Evolutionary conservation across 1,140 invertebrate species (phyloP).

Genomic region (Macrotrachela quadricornifera): DNA sequence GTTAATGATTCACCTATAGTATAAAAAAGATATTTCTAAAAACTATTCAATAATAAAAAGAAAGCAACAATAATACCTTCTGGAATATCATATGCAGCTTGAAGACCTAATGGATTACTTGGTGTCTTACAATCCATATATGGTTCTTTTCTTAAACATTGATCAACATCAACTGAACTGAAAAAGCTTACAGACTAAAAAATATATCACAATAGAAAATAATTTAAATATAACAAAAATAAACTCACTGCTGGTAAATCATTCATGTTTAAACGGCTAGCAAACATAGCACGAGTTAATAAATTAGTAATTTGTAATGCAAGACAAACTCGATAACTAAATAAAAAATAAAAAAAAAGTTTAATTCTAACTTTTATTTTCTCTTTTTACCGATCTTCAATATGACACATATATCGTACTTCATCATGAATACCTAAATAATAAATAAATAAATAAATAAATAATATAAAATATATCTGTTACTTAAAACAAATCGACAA

Average conservation of each 20-base stretch:
- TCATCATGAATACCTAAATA: slow-evolving; percentile 88
- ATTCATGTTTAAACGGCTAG: slow-evolving; percentile 52
- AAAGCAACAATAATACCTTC: slow-evolving; percentile 32
- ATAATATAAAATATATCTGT: background rate
- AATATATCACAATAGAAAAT: slow-evolving; percentile 19
- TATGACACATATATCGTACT: slow-evolving; percentile 64
- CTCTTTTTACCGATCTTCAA: slow-evolving; percentile 38
- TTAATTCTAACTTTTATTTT: slow-evolving; percentile 22
- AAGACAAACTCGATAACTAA: slow-evolving; percentile 56
- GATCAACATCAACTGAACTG: slow-evolving; percentile 78
- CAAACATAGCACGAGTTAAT: slow-evolving; percentile 68
- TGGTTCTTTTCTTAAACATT: slow-evolving; percentile 73
- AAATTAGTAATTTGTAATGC: slow-evolving; percentile 86
- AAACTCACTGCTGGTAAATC: slow-evolving; percentile 43
- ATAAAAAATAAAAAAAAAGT: background rate
- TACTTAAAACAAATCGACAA: slow-evolving; percentile 47
- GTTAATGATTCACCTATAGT: too few relatives aligned
- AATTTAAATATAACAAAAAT: background rate
- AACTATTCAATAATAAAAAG: too few relatives aligned
- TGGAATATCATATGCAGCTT: slow-evolving; percentile 56
- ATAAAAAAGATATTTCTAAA: too few relatives aligned
- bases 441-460: background rate
- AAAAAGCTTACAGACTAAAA: slow-evolving; percentile 89
- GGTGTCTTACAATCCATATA: slow-evolving; percentile 62
- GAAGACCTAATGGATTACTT: slow-evolving; percentile 74